phyloP scores from a whole-genome alignment of 2,888 invertebrate genomes.

The Encarsia formosa region DNA sequence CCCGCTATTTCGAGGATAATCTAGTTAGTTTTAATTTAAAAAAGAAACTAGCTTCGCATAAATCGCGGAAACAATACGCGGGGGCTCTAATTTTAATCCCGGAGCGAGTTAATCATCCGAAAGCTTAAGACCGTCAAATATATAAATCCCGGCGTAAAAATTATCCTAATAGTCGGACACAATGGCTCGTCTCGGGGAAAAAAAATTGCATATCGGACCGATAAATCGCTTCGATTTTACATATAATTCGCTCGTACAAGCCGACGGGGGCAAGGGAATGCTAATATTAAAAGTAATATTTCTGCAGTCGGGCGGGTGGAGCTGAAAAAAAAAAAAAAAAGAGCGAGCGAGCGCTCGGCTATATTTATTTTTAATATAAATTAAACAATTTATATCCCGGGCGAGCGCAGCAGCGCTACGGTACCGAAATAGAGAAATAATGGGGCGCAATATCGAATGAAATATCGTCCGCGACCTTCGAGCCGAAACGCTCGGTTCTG shows the following conservation, averaged over 20 bases:
- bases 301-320: conserved; percentile 46
- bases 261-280: conserved; percentile 35
- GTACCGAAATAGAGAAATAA: conserved; percentile 49
- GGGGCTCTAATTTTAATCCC: too few relatives aligned
- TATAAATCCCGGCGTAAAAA: too few relatives aligned
- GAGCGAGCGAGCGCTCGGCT: conserved; percentile 14
- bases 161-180: background rate
- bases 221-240: conserved; percentile 20
- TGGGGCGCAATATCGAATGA: conserved; percentile 51
- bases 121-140: too few relatives aligned
- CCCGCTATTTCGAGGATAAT: too few relatives aligned
- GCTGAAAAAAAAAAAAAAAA: background rate
- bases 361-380: conserved; percentile 54
- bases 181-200: background rate
- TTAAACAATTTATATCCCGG: conserved; percentile 55
- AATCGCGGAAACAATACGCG: too few relatives aligned
- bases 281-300: conserved; percentile 53
- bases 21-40: too few relatives aligned
- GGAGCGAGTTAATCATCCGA: too few relatives aligned
- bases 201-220: conserved; percentile 1
- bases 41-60: too few relatives aligned
- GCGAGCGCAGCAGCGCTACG: conserved; percentile 6
- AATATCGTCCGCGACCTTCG: conserved; percentile 47
- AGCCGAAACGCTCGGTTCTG: background rate
- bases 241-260: conserved; percentile 10